Conservation (phyloP, 2,113 vertebrate genomes). For the Buteo buteo region DNA sequence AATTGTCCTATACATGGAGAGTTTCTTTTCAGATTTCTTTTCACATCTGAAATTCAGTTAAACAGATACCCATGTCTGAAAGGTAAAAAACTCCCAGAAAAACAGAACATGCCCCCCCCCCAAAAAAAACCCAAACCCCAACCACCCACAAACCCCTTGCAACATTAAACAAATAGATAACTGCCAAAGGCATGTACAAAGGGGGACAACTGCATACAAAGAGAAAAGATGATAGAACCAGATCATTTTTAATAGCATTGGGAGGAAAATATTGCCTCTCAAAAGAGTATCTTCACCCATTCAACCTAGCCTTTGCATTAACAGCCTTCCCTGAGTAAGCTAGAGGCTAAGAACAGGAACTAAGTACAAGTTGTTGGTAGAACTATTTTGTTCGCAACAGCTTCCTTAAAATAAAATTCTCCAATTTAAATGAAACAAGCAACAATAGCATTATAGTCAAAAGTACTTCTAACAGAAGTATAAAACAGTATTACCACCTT, state of each 20-base stretch:
- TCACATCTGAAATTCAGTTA: background rate
- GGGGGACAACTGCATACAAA: background rate
- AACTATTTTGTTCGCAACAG: background rate
- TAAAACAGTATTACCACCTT: background rate
- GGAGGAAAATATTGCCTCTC: background rate
- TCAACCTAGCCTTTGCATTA: background rate
- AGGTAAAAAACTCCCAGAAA: background rate
- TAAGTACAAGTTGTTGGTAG: background rate
- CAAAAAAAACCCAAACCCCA: too few species aligned
- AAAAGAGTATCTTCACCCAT: background rate
- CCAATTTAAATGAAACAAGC: background rate
- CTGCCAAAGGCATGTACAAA: background rate
- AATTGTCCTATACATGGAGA: background rate
- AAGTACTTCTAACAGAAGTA: background rate
- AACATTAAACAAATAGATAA: background rate
- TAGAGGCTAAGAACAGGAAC: background rate
- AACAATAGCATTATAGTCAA: background rate
- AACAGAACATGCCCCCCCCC: background rate
- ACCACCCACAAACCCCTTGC: background rate
- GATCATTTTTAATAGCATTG: background rate
- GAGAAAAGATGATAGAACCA: background rate
- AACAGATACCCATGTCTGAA: background rate
- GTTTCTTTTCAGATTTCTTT: background rate
- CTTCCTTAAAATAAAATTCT: background rate
- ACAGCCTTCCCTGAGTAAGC: background rate